phyloP scores from a whole-genome alignment of 2,797 vertebrate genomes.

The Rhyacichthys aspro region DNA sequence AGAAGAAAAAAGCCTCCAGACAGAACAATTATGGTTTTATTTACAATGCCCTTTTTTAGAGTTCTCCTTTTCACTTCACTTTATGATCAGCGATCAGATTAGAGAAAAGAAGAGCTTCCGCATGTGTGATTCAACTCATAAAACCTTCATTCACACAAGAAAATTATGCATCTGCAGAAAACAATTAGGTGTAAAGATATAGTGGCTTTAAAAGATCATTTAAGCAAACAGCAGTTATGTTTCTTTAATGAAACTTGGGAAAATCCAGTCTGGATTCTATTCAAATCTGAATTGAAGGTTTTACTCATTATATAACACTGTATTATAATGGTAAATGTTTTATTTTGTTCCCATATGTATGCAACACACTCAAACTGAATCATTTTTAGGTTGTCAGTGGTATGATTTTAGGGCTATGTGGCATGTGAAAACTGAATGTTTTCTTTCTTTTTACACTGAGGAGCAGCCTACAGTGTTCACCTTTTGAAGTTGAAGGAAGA shows the following conservation, averaged over 20 bases:
- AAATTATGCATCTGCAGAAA: conserved; percentile 13
- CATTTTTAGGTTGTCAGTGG: conserved; percentile 22
- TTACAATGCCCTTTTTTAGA: conserved; percentile 63
- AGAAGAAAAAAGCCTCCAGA: conserved; percentile 75
- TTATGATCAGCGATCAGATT: conserved; percentile 63
- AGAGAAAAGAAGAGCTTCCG: conserved; percentile 43
- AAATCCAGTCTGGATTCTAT: conserved; percentile 38
- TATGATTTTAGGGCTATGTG: conserved; percentile 13
- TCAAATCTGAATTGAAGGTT: conserved; percentile 13
- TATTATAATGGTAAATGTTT: conserved; percentile 13
- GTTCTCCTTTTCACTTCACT: conserved; percentile 43
- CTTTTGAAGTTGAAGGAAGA: conserved; percentile 74
- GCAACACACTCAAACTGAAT: conserved; percentile 10
- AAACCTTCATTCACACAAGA: conserved; percentile 40
- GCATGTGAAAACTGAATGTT: conserved; percentile 47
- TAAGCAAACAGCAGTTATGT: conserved; percentile 19
- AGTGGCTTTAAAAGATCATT: conserved; percentile 37
- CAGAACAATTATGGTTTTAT: conserved; percentile 79
- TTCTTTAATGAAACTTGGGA: conserved; percentile 20
- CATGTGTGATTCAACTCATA: conserved; percentile 36
- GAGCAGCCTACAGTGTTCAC: conserved; percentile 49
- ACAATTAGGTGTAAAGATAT: conserved; percentile 44
- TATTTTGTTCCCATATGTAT: conserved; percentile 27
- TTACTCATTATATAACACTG: conserved; percentile 6
- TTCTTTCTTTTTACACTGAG: conserved; percentile 52